Conservation (phyloP, 2,113 vertebrate genomes). For the Forbesichthys agassizii region DNA sequence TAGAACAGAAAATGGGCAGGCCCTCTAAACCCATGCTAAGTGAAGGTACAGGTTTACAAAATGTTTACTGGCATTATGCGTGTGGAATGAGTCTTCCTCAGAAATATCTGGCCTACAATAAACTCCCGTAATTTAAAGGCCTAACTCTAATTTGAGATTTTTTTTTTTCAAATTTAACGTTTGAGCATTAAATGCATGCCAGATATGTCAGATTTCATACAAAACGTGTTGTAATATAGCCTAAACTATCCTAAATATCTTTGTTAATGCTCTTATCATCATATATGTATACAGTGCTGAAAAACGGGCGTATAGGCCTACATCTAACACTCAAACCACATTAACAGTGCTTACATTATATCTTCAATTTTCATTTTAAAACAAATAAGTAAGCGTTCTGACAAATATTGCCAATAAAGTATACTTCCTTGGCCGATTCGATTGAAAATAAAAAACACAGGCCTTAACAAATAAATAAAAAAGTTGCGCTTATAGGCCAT, state of each 20-base stretch:
- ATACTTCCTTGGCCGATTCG: conserved; percentile 77
- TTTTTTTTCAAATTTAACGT: conserved; percentile 45
- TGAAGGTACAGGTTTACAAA: neutral
- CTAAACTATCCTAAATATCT: conserved; percentile 64
- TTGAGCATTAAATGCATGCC: conserved; percentile 64
- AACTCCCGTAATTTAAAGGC: neutral
- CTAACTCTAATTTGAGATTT: conserved; percentile 7
- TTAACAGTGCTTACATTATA: conserved; percentile 78
- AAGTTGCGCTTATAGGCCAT: conserved; percentile 83
- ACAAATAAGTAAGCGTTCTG: conserved; percentile 79
- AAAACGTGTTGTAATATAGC: conserved; percentile 83
- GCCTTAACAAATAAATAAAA: conserved; percentile 91
- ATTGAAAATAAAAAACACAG: conserved; percentile 76
- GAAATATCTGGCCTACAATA: no score
- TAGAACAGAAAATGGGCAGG: neutral
- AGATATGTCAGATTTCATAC: conserved; percentile 79
- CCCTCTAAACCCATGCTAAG: conserved; percentile 3
- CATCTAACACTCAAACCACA: conserved; percentile 69
- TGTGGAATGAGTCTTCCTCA: neutral
- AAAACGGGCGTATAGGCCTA: conserved; percentile 74
- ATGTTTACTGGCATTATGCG: neutral
- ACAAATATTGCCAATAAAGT: conserved; percentile 99
- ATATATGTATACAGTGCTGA: conserved; percentile 93
- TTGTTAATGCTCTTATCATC: conserved; percentile 74
- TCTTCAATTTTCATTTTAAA: conserved; percentile 73